These are phyloP conservation scores for Drosophila cardini DNA, from an alignment of 1,140 invertebrate genomes.

Conservation along the genomic window DNA sequence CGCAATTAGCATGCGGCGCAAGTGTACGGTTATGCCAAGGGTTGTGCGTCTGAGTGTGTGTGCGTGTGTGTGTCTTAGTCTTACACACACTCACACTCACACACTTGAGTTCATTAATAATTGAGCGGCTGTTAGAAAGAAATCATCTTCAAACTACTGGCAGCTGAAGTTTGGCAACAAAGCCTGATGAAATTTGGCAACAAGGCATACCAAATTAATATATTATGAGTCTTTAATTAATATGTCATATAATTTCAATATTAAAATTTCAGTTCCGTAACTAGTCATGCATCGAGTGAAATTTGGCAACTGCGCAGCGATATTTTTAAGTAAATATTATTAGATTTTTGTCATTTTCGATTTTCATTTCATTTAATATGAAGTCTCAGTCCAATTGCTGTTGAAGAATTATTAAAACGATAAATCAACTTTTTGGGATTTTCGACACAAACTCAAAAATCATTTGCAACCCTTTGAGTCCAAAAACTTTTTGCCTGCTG, in stretches of 20 bases:
- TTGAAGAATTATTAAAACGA: conserved; percentile 78
- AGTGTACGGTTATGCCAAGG: conserved; percentile 31
- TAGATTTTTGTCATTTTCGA: conserved; percentile 68
- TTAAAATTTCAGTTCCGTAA: no score
- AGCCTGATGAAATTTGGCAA: conserved; percentile 23
- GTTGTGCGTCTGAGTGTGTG: conserved; percentile 22
- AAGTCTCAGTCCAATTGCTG: conserved; percentile 10
- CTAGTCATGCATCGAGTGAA: neutral
- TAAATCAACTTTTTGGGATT: conserved; percentile 77
- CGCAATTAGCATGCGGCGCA: conserved; percentile 70
- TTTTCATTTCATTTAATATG: conserved; percentile 47
- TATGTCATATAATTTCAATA: neutral
- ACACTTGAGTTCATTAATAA: conserved; percentile 45
- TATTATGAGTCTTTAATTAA: neutral
- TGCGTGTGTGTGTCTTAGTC: conserved; percentile 30
- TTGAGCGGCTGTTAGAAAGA: conserved; percentile 10
- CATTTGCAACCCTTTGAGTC: conserved; percentile 52
- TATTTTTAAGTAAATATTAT: conserved; percentile 22
- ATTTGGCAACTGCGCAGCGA: conserved; percentile 11
- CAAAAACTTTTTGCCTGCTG: conserved; percentile 50
- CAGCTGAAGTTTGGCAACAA: conserved; percentile 32
- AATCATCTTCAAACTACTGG: conserved; percentile 18
- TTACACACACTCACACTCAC: conserved; percentile 12
- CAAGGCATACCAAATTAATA: neutral
- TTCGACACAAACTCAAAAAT: conserved; percentile 59